Evolutionary conservation across 2,888 invertebrate genomes (phyloP), one percentile per base, ranked within the genome.

Genomic region (Drosophila acutilabella): DNA sequence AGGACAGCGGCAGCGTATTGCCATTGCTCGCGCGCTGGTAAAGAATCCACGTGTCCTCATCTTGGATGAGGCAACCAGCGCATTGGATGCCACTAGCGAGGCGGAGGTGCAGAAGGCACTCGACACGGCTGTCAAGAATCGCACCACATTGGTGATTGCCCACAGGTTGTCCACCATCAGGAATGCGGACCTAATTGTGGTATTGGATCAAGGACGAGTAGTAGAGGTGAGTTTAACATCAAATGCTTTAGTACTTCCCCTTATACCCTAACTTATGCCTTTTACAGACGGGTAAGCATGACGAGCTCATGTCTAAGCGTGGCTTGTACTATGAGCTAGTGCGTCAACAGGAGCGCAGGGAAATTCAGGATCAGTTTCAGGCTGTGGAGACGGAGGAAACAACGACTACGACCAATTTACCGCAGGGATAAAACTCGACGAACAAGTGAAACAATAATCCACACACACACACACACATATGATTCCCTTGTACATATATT

Each of bases 1-100:
- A 0, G 99, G 99, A 0, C 98, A 98, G 92, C 97, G 98, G 79
- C 98, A 99, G 91, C 93, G 99, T 76, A 96, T 99, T 71, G 98
- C 98, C 0, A 98, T 99, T 71, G 99, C 99, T 0, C 93, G 99
- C 61, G 99, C 99, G 0, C 94, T 99, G 44, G 93, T 99, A 0
- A 99, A 98, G 92, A 95, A 97, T 90, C 98, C 99, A 0, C 95
- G 96, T 2, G 94, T 98, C 62, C 93, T 99, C 52, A 95, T 98
- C 88, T 92, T 99, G 64, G 99, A 99, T 91, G 99, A 99, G 93
- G 98, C 99, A 13, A 99, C 99, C 1, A 98, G 98, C 93, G 98
- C 98, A 1, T 92, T 98, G 74, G 98, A 98, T 93, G 95, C 97
- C 0, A 97, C 97, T 78, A 98, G 98, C 54, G 99, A 99, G 92